Conservation (phyloP, 2,797 vertebrate species). For the Octomys mimax region DNA sequence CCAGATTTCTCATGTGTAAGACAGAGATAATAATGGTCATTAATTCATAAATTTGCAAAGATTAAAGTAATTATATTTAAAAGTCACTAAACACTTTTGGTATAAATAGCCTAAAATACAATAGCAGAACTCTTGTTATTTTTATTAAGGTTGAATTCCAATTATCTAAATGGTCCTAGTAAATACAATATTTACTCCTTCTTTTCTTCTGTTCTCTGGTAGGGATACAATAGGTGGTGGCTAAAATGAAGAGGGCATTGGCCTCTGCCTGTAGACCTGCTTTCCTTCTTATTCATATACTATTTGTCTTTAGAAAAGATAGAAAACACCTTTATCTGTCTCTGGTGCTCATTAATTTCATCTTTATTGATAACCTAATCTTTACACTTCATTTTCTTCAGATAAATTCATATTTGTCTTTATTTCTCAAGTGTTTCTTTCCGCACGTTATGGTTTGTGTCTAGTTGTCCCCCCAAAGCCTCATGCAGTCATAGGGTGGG, state of each 20-base stretch:
- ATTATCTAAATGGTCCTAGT: neutral
- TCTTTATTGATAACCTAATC: neutral
- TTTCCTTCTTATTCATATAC: neutral
- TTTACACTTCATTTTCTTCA: neutral
- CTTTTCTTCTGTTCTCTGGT: neutral
- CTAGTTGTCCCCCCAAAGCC: no score
- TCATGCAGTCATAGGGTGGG: no score
- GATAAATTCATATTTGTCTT: neutral
- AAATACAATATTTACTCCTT: neutral
- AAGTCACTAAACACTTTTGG: neutral
- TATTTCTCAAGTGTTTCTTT: neutral
- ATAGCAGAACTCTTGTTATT: neutral
- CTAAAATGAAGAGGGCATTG: neutral
- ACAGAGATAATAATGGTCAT: neutral
- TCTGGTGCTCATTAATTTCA: slow-evolving; percentile 8
- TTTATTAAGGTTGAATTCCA: neutral
- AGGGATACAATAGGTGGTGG: neutral
- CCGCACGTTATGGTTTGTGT: no score
- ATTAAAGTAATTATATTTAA: neutral
- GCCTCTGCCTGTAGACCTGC: neutral
- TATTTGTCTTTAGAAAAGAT: neutral
- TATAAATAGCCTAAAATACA: neutral
- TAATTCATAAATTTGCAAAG: neutral
- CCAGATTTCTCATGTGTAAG: neutral
- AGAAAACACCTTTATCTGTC: neutral